These are phyloP conservation scores for Anarsia innoxiella DNA, from an alignment of 2,888 invertebrate species.

Conservation along the genomic window DNA sequence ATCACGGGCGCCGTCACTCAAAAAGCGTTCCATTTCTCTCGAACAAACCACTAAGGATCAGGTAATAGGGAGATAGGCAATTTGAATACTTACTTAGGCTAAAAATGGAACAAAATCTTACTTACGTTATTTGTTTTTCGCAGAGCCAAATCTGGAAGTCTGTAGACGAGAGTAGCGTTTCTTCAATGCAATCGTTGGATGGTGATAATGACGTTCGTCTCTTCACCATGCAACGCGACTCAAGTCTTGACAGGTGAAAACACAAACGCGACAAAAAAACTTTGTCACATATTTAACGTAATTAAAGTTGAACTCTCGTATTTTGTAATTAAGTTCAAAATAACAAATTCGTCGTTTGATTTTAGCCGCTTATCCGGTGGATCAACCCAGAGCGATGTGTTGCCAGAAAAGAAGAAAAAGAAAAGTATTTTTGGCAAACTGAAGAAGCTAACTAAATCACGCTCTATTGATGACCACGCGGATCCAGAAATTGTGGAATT, in stretches of 20 bases:
- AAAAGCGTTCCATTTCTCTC: slow-evolving; percentile 68
- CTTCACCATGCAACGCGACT: slow-evolving; percentile 79
- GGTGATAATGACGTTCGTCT: slow-evolving; percentile 77
- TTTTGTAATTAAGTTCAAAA: not conserved
- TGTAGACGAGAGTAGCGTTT: slow-evolving; percentile 88
- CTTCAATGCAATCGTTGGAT: slow-evolving; percentile 87
- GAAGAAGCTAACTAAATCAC: slow-evolving; percentile 88
- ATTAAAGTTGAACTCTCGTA: not conserved
- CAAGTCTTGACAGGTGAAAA: slow-evolving; percentile 84
- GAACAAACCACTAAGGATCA: slow-evolving; percentile 72
- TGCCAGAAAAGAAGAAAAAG: slow-evolving; percentile 87
- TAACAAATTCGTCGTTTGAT: no score
- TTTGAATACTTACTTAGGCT: not conserved
- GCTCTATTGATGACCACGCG: slow-evolving; percentile 83
- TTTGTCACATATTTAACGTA: not conserved
- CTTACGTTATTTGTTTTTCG: slow-evolving; percentile 4
- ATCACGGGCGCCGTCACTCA: slow-evolving; percentile 59
- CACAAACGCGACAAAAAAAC: not conserved
- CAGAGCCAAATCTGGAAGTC: slow-evolving; percentile 86
- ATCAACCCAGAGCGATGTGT: slow-evolving; percentile 88
- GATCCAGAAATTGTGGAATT: slow-evolving; percentile 61
- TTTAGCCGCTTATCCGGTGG: slow-evolving; percentile 88
- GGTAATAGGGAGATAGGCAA: no score
- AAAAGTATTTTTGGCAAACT: slow-evolving; percentile 89
- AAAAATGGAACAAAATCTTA: not conserved